These are phyloP conservation scores for Smittia aterrima DNA, from an alignment of 2,888 invertebrate genomes.

Conservation along the genomic window DNA sequence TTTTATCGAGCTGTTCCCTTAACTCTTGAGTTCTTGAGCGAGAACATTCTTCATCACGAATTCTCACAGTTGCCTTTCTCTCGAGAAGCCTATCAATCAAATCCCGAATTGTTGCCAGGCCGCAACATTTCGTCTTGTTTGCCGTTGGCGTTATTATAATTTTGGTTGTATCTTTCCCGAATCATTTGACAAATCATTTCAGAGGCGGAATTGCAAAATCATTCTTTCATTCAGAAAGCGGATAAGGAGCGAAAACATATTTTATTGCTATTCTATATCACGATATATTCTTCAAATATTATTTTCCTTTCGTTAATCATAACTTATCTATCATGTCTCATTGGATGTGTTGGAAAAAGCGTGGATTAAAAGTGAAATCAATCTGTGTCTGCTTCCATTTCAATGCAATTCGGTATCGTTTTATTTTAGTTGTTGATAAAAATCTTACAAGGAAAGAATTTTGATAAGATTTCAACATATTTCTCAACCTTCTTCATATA, in stretches of 20 bases:
- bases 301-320: background rate
- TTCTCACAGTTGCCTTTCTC: background rate
- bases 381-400: background rate
- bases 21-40: background rate
- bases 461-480: too few species aligned
- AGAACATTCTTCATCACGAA: background rate
- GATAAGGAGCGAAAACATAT: slow-evolving; percentile 18
- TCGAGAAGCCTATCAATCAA: slow-evolving; percentile 1
- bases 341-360: background rate
- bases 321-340: slow-evolving; percentile 1
- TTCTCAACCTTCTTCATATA: too few species aligned
- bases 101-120: background rate
- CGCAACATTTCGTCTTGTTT: background rate
- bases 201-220: background rate
- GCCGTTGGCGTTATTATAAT: slow-evolving; percentile 1
- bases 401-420: too few species aligned
- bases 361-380: background rate
- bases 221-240: background rate
- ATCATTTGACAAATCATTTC: background rate
- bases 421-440: too few species aligned
- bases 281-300: slow-evolving; percentile 2
- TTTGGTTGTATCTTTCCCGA: background rate
- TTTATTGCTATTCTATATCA: slow-evolving; percentile 41
- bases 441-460: too few species aligned
- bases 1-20: background rate